Evolutionary conservation across 2,797 vertebrate species (phyloP).

Genomic region (Gymnopithys bicolor): DNA sequence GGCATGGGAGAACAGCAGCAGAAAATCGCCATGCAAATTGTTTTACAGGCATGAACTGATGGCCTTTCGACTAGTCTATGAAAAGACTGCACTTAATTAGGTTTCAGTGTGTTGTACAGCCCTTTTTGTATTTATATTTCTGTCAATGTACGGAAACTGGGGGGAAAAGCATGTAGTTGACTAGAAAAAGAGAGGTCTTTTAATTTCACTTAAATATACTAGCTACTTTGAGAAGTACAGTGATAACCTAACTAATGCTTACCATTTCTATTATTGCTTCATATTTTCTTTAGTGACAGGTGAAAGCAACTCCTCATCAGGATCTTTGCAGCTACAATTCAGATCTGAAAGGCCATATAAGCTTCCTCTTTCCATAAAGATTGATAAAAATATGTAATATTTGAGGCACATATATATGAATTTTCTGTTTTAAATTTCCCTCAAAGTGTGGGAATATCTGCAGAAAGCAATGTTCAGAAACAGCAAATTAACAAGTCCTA

Average conservation of each 20-base stretch:
- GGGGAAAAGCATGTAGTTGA: not conserved
- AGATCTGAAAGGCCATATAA: not conserved
- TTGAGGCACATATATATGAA: not conserved
- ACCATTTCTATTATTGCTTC: not conserved
- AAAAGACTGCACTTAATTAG: constrained; percentile 11
- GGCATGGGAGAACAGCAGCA: not conserved
- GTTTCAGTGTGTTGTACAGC: constrained; percentile 7
- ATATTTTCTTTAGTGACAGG: not conserved
- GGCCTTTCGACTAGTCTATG: not conserved
- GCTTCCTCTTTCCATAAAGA: not conserved
- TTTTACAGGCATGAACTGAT: not conserved
- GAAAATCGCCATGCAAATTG: constrained; percentile 23
- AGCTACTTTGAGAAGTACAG: not conserved
- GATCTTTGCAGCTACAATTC: not conserved
- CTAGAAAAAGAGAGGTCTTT: not conserved
- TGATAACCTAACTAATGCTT: not conserved
- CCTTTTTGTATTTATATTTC: not conserved
- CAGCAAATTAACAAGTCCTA: not conserved
- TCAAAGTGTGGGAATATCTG: not conserved
- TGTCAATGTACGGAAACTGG: not conserved
- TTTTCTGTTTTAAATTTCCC: not conserved
- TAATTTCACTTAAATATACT: not conserved
- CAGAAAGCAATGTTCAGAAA: not conserved
- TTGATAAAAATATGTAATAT: not conserved
- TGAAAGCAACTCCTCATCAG: not conserved